These are phyloP conservation scores for Potamarius usumacintae DNA, from an alignment of 2,113 vertebrate genomes.

Conservation along the genomic window DNA sequence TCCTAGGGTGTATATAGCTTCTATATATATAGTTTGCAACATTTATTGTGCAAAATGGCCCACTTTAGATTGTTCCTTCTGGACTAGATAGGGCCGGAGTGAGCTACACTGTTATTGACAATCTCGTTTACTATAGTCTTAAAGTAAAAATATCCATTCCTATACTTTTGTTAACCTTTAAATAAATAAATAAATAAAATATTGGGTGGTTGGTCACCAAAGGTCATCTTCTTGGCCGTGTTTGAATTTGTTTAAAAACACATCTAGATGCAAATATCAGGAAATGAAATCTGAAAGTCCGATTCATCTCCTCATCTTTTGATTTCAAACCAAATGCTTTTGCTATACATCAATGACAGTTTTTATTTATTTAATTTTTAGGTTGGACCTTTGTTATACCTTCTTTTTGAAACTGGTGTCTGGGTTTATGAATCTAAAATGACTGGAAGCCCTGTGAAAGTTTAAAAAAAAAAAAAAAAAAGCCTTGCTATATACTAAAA, in stretches of 20 bases:
- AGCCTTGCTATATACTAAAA: not conserved
- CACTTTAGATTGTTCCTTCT: no score
- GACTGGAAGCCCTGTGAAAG: not conserved
- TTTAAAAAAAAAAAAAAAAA: not conserved
- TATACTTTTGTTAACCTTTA: not conserved
- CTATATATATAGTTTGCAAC: no score
- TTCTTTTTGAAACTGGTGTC: not conserved
- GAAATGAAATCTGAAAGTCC: not conserved
- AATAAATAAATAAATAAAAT: not conserved
- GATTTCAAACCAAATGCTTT: not conserved
- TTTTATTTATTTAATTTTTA: not conserved
- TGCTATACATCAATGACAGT: not conserved
- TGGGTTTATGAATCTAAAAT: not conserved
- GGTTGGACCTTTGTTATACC: not conserved
- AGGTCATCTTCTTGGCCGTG: not conserved
- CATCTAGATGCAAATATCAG: not conserved
- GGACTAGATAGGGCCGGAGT: no score
- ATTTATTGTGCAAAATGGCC: no score
- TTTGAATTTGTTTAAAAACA: not conserved
- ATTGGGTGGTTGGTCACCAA: not conserved
- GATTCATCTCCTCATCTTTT: not conserved
- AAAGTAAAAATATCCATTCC: not conserved
- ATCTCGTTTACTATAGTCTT: no score
- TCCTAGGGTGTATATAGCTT: no score
- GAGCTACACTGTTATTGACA: no score